A percentile compares a stretch with the other conserved stretches of the same genome.
These are phyloP conservation scores for Rhopalosiphum nymphaeae DNA, from an alignment of 2,888 invertebrate species.

Conservation along the genomic window DNA sequence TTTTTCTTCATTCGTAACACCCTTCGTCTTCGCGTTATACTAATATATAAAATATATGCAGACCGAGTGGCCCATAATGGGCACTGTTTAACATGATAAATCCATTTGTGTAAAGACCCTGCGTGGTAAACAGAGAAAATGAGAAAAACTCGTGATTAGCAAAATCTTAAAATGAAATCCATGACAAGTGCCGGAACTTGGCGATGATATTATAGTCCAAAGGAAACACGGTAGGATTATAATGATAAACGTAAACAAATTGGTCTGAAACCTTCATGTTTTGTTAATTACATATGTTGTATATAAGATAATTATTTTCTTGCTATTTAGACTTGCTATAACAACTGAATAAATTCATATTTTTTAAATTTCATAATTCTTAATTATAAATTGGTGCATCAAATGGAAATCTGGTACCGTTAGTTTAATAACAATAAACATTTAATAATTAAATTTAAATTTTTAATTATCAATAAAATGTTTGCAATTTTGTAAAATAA, in stretches of 20 bases:
- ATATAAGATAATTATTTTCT: neutral
- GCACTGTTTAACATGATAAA: constrained; percentile 65
- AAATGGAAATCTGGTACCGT: neutral
- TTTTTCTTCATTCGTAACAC: constrained; percentile 29
- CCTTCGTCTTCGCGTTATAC: constrained; percentile 29
- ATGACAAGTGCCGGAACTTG: constrained; percentile 49
- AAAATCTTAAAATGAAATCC: constrained; percentile 56
- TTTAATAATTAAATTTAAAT: neutral
- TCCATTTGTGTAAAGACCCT: constrained; percentile 53
- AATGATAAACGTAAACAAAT: neutral
- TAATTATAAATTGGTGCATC: neutral
- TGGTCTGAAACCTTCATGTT: neutral
- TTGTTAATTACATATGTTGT: neutral
- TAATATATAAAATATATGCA: constrained; percentile 42
- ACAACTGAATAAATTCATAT: neutral
- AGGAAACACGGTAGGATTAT: neutral
- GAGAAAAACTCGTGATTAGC: constrained; percentile 63
- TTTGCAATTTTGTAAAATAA: neutral
- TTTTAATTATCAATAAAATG: neutral
- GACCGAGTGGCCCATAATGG: constrained; percentile 62
- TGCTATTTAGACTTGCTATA: neutral
- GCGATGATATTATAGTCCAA: constrained; percentile 1
- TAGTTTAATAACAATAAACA: neutral
- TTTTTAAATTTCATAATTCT: neutral
- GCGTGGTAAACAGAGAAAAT: constrained; percentile 34